Evolutionary conservation across 64 coral and sea anemone genomes (phyloP).

Genomic region (Catalaphyllia jardinei): DNA sequence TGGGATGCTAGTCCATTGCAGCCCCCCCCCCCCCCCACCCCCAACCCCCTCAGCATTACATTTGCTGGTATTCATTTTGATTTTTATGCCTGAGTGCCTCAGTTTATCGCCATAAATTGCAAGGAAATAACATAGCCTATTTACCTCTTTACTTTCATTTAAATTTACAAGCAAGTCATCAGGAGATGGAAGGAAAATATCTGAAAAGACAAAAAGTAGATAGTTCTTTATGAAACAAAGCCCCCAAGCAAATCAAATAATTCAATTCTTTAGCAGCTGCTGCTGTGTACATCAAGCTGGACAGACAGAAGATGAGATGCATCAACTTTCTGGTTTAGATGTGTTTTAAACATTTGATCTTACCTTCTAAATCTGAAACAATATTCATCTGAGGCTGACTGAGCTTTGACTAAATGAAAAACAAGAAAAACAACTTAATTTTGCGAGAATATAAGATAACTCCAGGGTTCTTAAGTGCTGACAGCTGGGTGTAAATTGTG

Average conservation of each 20-base stretch:
- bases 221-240: not conserved
- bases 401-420: conserved; percentile 68
- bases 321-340: not conserved
- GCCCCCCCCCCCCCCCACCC: no score
- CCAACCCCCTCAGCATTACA: no score
- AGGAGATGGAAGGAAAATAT: conserved; percentile 94
- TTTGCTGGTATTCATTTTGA: no score
- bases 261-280: not conserved
- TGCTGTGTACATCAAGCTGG: not conserved
- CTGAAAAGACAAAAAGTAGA: conserved; percentile 51
- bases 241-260: not conserved
- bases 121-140: not conserved
- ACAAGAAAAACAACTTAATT: not conserved
- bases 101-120: not conserved
- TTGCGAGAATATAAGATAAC: no score
- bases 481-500: no score
- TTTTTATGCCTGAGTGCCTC: not conserved
- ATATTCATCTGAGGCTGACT: conserved; percentile 97
- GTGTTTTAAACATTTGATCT: not conserved
- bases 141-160: conserved; percentile 96
- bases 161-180: conserved; percentile 98
- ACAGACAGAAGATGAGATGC: not conserved
- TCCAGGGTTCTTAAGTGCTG: no score
- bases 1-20: no score
- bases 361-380: conserved; percentile 99